A percentile compares a stretch with the other conserved stretches of the same genome.
Conservation (phyloP, 2,113 vertebrate genomes). For the Phalacrocorax aristotelis region DNA sequence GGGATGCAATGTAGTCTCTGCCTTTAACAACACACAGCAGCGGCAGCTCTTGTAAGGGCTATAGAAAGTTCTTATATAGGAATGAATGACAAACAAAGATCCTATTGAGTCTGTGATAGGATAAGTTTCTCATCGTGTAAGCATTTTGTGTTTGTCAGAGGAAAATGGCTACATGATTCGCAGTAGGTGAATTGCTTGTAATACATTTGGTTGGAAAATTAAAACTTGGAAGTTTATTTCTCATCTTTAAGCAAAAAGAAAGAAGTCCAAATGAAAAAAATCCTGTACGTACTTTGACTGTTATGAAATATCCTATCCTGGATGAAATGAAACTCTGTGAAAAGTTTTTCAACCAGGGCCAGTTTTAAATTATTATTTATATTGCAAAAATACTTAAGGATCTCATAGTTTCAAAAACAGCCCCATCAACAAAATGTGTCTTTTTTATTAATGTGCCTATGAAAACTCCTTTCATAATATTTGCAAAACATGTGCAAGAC, state of each 20-base stretch:
- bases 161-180: background rate
- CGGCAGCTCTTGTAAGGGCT: background rate
- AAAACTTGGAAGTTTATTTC: background rate
- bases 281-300: background rate
- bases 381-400: background rate
- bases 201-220: background rate
- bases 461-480: background rate
- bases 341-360: background rate
- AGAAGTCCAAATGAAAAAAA: background rate
- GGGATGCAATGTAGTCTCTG: background rate
- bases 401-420: background rate
- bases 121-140: background rate
- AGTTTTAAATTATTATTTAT: background rate
- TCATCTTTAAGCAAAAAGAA: background rate
- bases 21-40: background rate
- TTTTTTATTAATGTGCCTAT: background rate
- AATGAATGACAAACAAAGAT: background rate
- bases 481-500: background rate
- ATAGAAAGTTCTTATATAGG: background rate
- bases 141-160: background rate
- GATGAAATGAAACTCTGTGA: background rate
- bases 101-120: background rate
- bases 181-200: background rate
- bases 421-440: background rate
- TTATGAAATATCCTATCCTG: background rate